A percentile compares a stretch with the other conserved stretches of the same genome.
These are phyloP conservation scores for Mesoclemmys tuberculata DNA, from an alignment of 2,113 vertebrate species.

Conservation along the genomic window DNA sequence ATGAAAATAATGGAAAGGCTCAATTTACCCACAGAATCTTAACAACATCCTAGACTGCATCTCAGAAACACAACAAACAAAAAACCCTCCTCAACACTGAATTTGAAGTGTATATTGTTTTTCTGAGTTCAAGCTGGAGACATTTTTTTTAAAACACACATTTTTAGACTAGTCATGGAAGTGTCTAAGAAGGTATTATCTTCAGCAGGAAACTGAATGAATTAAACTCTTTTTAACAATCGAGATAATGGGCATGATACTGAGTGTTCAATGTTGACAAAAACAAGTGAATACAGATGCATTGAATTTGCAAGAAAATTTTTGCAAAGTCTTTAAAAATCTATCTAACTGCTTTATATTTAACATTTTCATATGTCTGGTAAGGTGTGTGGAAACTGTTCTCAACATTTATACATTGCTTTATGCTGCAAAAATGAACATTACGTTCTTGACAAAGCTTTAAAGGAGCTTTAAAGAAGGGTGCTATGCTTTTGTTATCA, in stretches of 20 bases:
- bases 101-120: not conserved
- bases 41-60: not conserved
- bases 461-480: rapidly evolving
- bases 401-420: not conserved
- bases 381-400: not conserved
- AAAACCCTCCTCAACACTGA: not conserved
- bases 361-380: not conserved
- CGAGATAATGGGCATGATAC: not conserved
- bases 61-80: not conserved
- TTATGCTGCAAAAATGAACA: not conserved
- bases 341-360: not conserved
- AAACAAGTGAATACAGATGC: not conserved
- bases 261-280: not conserved
- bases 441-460: not conserved
- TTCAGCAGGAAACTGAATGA: not conserved
- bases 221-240: not conserved
- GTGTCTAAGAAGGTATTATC: not conserved
- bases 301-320: not conserved
- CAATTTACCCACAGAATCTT: not conserved
- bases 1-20: not conserved
- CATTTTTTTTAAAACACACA: not conserved
- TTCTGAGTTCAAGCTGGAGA: not conserved
- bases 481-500: not conserved
- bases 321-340: not conserved
- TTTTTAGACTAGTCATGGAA: not conserved